These are phyloP conservation scores for Aphidius colemani DNA, from an alignment of 2,888 invertebrate genomes.

Conservation along the genomic window DNA sequence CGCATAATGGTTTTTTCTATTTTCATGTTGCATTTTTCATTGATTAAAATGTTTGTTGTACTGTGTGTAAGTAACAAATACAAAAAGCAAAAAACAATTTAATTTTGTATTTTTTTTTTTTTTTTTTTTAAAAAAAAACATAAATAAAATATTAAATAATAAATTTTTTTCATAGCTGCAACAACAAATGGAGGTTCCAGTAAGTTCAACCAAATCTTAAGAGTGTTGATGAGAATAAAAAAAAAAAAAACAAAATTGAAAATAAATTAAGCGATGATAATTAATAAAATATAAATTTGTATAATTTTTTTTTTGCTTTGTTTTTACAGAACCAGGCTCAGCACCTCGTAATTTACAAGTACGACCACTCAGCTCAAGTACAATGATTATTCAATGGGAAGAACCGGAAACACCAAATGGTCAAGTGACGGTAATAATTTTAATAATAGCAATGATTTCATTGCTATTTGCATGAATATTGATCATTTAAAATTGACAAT, in stretches of 20 bases:
- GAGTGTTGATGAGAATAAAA: conserved; percentile 43
- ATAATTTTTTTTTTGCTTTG: conserved; percentile 30
- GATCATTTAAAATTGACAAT: neutral
- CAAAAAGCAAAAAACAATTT: neutral
- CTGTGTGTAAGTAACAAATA: neutral
- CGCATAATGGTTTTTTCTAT: no score
- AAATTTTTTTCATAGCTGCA: conserved; percentile 68
- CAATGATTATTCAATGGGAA: conserved; percentile 98
- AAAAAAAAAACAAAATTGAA: conserved; percentile 6
- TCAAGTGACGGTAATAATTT: conserved; percentile 83
- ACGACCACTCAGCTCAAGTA: conserved; percentile 89
- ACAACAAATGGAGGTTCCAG: conserved; percentile 73
- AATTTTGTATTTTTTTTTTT: conserved; percentile 12
- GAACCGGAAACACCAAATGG: conserved; percentile 97
- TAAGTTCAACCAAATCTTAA: conserved; percentile 62
- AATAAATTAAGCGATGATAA: no score
- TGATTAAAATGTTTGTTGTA: neutral
- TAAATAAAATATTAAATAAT: conserved; percentile 53
- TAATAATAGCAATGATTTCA: conserved; percentile 6
- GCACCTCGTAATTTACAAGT: conserved; percentile 94
- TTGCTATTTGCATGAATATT: conserved; percentile 5
- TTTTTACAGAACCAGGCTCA: conserved; percentile 85
- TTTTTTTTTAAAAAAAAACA: conserved; percentile 47
- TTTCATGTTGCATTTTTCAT: neutral
- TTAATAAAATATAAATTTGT: no score